Evolutionary conservation across 1,140 invertebrate genomes (phyloP).

Genomic region (Dysdera silvatica): DNA sequence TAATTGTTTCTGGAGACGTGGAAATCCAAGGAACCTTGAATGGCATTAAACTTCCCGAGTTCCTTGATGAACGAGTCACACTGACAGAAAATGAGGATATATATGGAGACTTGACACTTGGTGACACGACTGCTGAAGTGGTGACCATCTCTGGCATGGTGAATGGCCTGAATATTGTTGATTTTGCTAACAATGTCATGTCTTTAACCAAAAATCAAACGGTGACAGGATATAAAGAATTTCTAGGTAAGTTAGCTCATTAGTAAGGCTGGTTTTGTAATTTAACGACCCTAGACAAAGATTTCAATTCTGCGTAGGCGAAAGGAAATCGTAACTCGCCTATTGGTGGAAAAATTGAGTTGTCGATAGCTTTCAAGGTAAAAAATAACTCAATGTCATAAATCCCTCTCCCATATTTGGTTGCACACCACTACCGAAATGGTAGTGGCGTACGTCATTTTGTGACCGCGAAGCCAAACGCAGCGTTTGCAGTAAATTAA

Average conservation of each 20-base stretch:
- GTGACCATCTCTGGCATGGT: not conserved
- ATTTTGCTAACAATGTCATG: conserved; percentile 26
- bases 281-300: too few relatives aligned
- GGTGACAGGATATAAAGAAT: conserved; percentile 1
- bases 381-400: too few relatives aligned
- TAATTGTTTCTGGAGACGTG: not conserved
- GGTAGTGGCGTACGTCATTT: too few relatives aligned
- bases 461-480: too few relatives aligned
- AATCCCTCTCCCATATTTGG: too few relatives aligned
- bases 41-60: not conserved
- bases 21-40: not conserved
- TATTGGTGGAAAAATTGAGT: too few relatives aligned
- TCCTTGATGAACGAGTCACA: not conserved
- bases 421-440: too few relatives aligned
- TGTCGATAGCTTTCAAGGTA: too few relatives aligned
- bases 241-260: not conserved
- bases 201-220: conserved; percentile 14
- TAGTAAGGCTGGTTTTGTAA: too few relatives aligned
- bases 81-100: conserved; percentile 3
- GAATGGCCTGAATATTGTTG: conserved; percentile 8
- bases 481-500: too few relatives aligned
- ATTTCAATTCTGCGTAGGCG: too few relatives aligned
- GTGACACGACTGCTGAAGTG: not conserved
- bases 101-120: conserved; percentile 5
- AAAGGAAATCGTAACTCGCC: too few relatives aligned